These are phyloP conservation scores for Eumaeus atala DNA, from an alignment of 1,140 invertebrate species.

Conservation along the genomic window DNA sequence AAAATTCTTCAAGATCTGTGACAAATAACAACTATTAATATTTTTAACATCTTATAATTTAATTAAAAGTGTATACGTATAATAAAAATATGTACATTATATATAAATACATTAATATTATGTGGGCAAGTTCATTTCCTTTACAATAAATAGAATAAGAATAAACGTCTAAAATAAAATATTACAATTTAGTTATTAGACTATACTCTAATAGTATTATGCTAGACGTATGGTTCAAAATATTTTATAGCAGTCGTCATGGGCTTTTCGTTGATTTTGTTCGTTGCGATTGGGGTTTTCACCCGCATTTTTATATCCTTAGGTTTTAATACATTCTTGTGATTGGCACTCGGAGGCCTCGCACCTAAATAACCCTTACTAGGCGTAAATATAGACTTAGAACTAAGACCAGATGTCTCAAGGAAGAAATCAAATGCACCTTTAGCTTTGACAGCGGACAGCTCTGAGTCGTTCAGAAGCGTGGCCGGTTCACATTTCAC, in stretches of 20 bases:
- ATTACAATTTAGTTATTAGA: constrained; percentile 34
- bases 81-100: constrained; percentile 58
- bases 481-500: constrained; percentile 69
- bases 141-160: constrained; percentile 68
- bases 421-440: constrained; percentile 82
- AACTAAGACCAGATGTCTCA: constrained; percentile 86
- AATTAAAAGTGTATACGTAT: constrained; percentile 19
- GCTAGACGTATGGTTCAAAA: constrained; percentile 71
- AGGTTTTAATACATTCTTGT: constrained; percentile 84
- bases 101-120: constrained; percentile 64
- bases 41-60: constrained; percentile 14
- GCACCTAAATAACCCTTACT: constrained; percentile 67
- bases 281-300: constrained; percentile 65
- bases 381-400: constrained; percentile 85
- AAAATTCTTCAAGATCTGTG: too few relatives aligned
- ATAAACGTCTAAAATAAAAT: constrained; percentile 12
- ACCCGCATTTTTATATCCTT: constrained; percentile 83
- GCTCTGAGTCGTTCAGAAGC: constrained; percentile 39
- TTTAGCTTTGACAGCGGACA: constrained; percentile 41
- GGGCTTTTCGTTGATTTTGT: constrained; percentile 70
- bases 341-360: constrained; percentile 79
- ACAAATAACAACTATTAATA: neutral
- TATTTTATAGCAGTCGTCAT: constrained; percentile 74
- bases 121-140: constrained; percentile 67
- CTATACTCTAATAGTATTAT: constrained; percentile 37